phyloP scores from a whole-genome alignment of 1,140 invertebrate genomes.

The Andrena cerasifolii region DNA sequence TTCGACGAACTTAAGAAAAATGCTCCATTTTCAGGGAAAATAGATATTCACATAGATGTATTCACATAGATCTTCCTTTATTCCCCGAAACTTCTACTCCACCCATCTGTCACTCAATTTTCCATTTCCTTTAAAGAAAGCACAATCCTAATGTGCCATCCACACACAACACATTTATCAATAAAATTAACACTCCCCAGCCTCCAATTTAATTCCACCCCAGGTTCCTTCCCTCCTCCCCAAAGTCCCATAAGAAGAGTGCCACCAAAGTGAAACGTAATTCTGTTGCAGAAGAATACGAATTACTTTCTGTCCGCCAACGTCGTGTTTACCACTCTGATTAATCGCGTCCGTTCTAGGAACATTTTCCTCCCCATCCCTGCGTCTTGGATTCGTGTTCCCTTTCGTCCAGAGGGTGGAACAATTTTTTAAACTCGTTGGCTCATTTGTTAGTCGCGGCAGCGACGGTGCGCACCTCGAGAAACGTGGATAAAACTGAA shows the following conservation, averaged over 20 bases:
- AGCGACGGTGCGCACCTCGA: background rate
- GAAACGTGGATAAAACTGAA: slow-evolving; percentile 34
- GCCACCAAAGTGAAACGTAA: slow-evolving; percentile 1
- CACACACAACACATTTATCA: too few species aligned
- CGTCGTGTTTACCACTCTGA: slow-evolving; percentile 32
- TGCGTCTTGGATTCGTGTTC: background rate
- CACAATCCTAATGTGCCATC: too few species aligned
- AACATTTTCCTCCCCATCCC: background rate
- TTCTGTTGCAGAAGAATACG: slow-evolving; percentile 11
- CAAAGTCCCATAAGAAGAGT: background rate
- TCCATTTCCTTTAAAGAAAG: too few species aligned
- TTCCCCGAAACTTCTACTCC: too few species aligned
- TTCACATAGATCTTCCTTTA: too few species aligned
- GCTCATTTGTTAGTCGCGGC: slow-evolving; percentile 27
- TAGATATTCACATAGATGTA: too few species aligned
- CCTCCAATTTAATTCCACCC: background rate
- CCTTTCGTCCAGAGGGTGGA: background rate
- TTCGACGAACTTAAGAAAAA: too few species aligned
- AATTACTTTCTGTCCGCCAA: slow-evolving; percentile 35
- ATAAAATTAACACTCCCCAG: too few species aligned
- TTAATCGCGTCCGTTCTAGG: slow-evolving; percentile 17
- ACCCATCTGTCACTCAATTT: too few species aligned
- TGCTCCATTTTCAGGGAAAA: too few species aligned
- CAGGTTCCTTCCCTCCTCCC: background rate
- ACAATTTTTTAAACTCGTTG: slow-evolving; percentile 40